Conservation (phyloP, 2,888 invertebrate genomes). For the Thecophora atra region DNA sequence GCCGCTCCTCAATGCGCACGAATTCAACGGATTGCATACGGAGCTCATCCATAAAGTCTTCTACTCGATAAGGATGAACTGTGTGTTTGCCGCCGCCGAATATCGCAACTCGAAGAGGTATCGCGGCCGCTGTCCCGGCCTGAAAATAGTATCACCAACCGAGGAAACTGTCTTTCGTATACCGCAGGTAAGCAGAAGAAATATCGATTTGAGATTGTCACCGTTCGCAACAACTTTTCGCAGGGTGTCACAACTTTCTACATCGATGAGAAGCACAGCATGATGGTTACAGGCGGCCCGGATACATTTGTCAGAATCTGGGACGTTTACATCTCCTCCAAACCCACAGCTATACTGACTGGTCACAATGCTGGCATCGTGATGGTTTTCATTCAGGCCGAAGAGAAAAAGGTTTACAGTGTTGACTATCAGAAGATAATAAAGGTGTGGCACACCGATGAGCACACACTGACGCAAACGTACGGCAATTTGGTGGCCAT, state of each 20-base stretch:
- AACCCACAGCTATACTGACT: constrained; percentile 71
- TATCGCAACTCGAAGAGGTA: constrained; percentile 65
- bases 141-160: constrained; percentile 52
- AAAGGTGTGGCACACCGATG: constrained; percentile 80
- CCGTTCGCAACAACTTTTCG: too few species aligned
- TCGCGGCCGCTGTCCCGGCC: constrained; percentile 59
- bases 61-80: constrained; percentile 74
- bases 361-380: constrained; percentile 79
- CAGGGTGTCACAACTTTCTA: constrained; percentile 74
- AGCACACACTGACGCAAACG: constrained; percentile 74
- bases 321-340: constrained; percentile 80
- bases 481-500: constrained; percentile 73
- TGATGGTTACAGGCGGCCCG: constrained; percentile 77
- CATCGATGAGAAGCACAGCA: constrained; percentile 70
- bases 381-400: constrained; percentile 74
- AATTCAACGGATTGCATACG: constrained; percentile 71
- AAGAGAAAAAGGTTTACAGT: constrained; percentile 75
- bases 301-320: constrained; percentile 80
- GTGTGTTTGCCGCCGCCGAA: constrained; percentile 76
- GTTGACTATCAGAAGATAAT: constrained; percentile 76
- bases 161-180: constrained; percentile 58
- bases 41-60: constrained; percentile 78
- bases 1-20: constrained; percentile 68
- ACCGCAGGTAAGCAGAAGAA: constrained; percentile 50
- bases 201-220: not conserved